Percentiles rank a stretch among this genome's conserved stretches.
These are phyloP conservation scores for Rhinichthys osculus DNA, from an alignment of 2,797 vertebrate genomes.

Conservation along the genomic window DNA sequence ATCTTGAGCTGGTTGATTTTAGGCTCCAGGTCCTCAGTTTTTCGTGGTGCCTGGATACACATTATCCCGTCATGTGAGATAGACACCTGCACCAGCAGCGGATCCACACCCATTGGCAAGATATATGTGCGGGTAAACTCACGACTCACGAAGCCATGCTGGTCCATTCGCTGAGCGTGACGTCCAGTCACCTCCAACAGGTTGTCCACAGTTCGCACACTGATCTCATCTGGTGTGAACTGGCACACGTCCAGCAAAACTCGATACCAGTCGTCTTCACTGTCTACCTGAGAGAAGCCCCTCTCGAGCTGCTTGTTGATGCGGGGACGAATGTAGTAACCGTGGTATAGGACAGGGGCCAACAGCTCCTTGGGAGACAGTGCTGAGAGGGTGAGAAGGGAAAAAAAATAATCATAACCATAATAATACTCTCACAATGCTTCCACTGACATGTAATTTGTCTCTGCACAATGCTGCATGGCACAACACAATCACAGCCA, in stretches of 20 bases:
- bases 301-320: slow-evolving; percentile 81
- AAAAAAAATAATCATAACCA: neutral
- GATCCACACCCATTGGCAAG: slow-evolving; percentile 84
- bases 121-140: slow-evolving; percentile 88
- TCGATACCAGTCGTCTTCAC: slow-evolving; percentile 83
- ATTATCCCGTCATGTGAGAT: slow-evolving; percentile 86
- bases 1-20: slow-evolving; percentile 63
- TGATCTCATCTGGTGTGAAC: slow-evolving; percentile 84
- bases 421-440: neutral
- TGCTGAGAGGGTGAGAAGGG: slow-evolving; percentile 71
- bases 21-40: slow-evolving; percentile 71
- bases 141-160: slow-evolving; percentile 84
- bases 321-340: slow-evolving; percentile 87
- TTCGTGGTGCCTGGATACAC: slow-evolving; percentile 80
- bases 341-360: slow-evolving; percentile 85
- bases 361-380: slow-evolving; percentile 82
- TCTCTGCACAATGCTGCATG: neutral
- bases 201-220: slow-evolving; percentile 86
- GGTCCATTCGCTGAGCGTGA: slow-evolving; percentile 82
- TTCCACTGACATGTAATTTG: neutral
- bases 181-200: slow-evolving; percentile 85
- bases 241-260: slow-evolving; percentile 86
- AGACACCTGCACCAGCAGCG: slow-evolving; percentile 79
- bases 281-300: slow-evolving; percentile 82
- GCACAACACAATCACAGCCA: neutral